A percentile compares a stretch with the other conserved stretches of the same genome.
Conservation (phyloP, 2,797 vertebrate species). For the Tympanoctomys barrerae region DNA sequence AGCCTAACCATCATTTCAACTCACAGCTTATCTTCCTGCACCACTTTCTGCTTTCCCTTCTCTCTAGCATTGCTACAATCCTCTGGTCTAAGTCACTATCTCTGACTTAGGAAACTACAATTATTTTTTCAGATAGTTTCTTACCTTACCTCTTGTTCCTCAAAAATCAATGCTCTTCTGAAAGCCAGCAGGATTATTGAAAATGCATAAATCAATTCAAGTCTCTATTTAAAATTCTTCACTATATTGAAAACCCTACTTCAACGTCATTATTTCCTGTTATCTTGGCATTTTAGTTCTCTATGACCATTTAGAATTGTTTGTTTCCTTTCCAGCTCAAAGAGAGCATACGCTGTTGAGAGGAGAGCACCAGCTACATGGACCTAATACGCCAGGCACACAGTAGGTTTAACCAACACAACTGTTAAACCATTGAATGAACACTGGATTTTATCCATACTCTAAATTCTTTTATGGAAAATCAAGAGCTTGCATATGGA, state of each 20-base stretch:
- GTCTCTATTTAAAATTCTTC: neutral
- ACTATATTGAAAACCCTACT: neutral
- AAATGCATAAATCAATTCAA: neutral
- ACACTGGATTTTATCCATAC: neutral
- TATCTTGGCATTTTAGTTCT: neutral
- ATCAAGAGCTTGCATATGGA: neutral
- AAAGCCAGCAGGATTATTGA: neutral
- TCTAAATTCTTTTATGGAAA: neutral
- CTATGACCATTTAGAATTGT: neutral
- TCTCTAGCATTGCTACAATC: neutral
- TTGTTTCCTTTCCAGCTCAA: neutral
- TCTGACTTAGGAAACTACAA: neutral
- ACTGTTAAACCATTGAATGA: neutral
- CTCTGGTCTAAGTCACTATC: neutral
- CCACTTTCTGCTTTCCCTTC: neutral
- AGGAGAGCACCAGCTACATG: accelerated
- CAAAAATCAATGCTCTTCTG: neutral
- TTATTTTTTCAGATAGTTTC: neutral
- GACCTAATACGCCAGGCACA: neutral
- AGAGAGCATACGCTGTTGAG: neutral
- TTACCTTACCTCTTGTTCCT: neutral
- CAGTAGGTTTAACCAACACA: neutral
- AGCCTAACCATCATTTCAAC: neutral
- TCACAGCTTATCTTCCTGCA: neutral
- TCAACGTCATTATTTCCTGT: neutral